Conservation (phyloP, 2,113 vertebrate genomes). For the Stercorarius parasiticus region DNA sequence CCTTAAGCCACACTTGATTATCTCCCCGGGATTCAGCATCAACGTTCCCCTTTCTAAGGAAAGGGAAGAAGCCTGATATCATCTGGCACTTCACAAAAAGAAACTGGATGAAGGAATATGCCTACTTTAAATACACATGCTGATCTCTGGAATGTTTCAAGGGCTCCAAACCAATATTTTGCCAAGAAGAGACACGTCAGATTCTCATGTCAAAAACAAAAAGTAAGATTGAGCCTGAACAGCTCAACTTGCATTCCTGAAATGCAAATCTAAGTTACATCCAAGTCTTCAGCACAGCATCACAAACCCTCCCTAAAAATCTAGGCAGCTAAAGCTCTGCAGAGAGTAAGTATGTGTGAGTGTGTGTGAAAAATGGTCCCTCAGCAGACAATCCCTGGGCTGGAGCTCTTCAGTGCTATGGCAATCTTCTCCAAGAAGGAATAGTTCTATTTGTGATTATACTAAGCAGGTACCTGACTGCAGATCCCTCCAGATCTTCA, state of each 20-base stretch:
- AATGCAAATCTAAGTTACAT: not conserved
- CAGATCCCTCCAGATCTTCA: not conserved
- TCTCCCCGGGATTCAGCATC: not conserved
- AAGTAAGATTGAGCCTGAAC: not conserved
- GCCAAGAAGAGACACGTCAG: not conserved
- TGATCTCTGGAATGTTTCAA: not conserved
- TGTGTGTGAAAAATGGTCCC: not conserved
- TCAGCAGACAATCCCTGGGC: not conserved
- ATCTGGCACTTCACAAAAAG: not conserved
- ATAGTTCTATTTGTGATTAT: not conserved
- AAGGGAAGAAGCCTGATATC: not conserved
- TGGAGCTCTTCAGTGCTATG: not conserved
- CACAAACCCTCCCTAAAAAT: not conserved
- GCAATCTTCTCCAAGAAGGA: not conserved
- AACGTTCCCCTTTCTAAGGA: not conserved
- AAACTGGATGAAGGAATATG: not conserved
- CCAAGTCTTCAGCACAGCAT: not conserved
- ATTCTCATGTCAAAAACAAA: not conserved
- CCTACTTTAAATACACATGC: not conserved
- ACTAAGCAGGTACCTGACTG: not conserved
- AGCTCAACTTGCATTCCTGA: not conserved
- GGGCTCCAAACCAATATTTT: not conserved
- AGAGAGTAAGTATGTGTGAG: not conserved
- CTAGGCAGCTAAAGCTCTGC: not conserved
- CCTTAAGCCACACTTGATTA: not conserved